A percentile compares a stretch with the other conserved stretches of the same genome.
Evolutionary conservation across 2,113 vertebrate species (phyloP).

Genomic region (Empidonax alnorum): DNA sequence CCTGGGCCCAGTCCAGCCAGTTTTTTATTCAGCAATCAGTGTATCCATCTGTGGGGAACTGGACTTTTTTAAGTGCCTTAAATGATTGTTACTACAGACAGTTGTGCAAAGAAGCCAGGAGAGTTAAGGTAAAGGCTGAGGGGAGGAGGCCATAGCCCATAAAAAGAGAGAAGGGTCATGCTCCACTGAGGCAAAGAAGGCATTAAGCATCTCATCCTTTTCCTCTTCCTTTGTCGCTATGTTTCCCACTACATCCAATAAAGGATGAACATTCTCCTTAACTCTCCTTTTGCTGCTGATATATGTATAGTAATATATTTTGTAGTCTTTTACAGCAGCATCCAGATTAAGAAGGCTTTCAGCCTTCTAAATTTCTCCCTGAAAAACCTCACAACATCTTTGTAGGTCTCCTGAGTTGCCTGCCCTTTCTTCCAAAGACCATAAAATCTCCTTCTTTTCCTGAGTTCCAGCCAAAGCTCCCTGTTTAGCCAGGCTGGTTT

Average conservation of each 20-base stretch:
- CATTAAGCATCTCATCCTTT: not conserved
- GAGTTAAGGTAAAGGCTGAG: not conserved
- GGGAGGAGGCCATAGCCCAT: not conserved
- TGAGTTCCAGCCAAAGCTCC: not conserved
- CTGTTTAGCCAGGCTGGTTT: not conserved
- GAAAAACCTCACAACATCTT: not conserved
- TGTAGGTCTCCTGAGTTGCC: not conserved
- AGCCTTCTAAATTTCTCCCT: not conserved
- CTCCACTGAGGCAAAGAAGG: not conserved
- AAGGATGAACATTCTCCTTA: not conserved
- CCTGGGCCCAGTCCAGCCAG: not conserved
- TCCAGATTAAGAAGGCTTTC: not conserved
- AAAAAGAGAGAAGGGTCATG: not conserved
- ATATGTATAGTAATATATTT: not conserved
- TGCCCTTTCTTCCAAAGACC: not conserved
- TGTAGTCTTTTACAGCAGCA: not conserved
- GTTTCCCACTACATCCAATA: not conserved
- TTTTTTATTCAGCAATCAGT: not conserved
- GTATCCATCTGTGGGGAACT: not conserved
- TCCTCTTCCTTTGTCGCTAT: not conserved
- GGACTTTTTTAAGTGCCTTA: not conserved
- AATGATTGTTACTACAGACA: not conserved
- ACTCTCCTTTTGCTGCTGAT: not conserved
- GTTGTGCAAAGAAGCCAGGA: not conserved
- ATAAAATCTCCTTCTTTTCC: not conserved